Percentiles rank a stretch among this genome's conserved stretches.
Evolutionary conservation across 2,113 vertebrate genomes (phyloP).

Genomic region (Chrysemys picta): DNA sequence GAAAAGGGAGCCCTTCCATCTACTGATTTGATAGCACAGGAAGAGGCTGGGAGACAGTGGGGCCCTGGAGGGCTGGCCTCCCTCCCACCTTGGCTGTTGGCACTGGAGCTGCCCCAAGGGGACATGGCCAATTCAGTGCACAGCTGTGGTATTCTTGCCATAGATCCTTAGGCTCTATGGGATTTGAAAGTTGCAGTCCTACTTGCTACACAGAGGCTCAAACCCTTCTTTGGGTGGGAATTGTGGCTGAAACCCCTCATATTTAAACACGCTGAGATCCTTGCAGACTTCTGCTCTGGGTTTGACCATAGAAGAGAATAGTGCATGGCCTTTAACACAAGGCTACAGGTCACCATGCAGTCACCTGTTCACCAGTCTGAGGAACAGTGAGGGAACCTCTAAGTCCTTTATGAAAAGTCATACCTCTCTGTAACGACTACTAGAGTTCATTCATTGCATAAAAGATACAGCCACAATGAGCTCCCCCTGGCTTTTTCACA

Average conservation of each 20-base stretch:
- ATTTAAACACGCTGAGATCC: background rate
- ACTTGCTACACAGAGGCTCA: background rate
- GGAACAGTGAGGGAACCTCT: background rate
- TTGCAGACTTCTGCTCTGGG: background rate
- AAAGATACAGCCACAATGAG: background rate
- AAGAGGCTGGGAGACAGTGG: background rate
- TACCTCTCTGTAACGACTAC: background rate
- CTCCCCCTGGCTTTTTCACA: background rate
- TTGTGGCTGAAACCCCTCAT: background rate
- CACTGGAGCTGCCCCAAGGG: background rate
- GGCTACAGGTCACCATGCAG: background rate
- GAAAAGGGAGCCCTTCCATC: background rate
- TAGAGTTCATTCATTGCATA: background rate
- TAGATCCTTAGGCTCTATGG: accelerated
- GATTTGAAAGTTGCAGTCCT: background rate
- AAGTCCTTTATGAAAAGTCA: background rate
- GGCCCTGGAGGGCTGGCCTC: background rate
- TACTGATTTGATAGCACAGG: no score
- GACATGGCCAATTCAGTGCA: accelerated
- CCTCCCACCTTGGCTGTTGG: background rate
- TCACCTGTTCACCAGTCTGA: background rate
- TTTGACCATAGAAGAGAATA: background rate
- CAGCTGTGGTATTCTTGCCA: background rate
- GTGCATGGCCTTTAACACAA: background rate
- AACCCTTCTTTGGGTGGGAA: background rate